Evolutionary conservation across 1,140 invertebrate genomes (phyloP).

Genomic region (Caenorhabditis brenneri): DNA sequence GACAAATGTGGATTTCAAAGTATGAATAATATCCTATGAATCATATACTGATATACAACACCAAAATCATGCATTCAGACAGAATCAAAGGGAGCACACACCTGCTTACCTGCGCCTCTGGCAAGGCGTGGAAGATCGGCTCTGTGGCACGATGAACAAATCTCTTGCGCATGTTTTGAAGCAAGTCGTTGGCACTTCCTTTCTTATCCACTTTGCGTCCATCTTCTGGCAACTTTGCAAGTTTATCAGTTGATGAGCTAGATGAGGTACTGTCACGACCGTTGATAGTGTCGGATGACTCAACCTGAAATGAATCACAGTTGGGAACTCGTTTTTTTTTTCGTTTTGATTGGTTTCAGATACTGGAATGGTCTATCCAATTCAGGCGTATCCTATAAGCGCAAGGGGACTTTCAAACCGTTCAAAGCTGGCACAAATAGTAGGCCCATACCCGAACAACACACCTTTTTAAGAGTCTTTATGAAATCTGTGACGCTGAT

Average conservation of each 20-base stretch:
- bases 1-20: too few relatives aligned
- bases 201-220: constrained; percentile 28
- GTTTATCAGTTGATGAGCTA: constrained; percentile 30
- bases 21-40: too few relatives aligned
- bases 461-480: constrained; percentile 49
- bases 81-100: background rate
- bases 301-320: too few relatives aligned
- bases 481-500: constrained; percentile 49
- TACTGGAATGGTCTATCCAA: too few relatives aligned
- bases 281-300: constrained; percentile 25
- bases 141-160: constrained; percentile 52
- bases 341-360: too few relatives aligned
- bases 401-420: too few relatives aligned
- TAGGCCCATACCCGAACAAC: too few relatives aligned
- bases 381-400: too few relatives aligned
- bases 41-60: background rate
- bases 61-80: background rate
- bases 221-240: constrained; percentile 15
- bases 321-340: too few relatives aligned
- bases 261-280: constrained; percentile 30
- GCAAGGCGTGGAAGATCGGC: constrained; percentile 45
- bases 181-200: constrained; percentile 40
- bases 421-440: too few relatives aligned
- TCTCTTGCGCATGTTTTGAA: constrained; percentile 40
- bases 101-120: constrained; percentile 42